Conservation (phyloP, 2,113 vertebrate genomes). For the Athene noctua region DNA sequence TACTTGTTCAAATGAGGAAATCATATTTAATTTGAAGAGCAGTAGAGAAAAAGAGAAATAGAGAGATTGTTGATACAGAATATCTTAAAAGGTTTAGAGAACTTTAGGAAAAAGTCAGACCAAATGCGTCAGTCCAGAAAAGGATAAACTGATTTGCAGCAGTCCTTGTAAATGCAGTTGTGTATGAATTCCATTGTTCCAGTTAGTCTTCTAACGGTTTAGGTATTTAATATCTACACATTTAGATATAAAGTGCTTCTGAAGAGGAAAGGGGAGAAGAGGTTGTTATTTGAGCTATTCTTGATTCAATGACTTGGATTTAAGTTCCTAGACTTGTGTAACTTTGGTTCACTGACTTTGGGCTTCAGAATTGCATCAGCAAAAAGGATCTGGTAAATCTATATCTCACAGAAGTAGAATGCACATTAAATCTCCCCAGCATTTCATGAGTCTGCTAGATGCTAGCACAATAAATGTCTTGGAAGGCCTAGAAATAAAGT, state of each 20-base stretch:
- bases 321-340: background rate
- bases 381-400: background rate
- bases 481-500: background rate
- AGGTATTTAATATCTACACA: background rate
- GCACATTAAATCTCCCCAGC: background rate
- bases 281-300: background rate
- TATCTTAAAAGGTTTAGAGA: background rate
- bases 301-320: background rate
- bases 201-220: background rate
- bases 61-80: background rate
- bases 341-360: background rate
- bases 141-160: background rate
- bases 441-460: background rate
- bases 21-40: background rate
- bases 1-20: background rate
- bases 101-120: background rate
- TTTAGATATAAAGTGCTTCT: background rate
- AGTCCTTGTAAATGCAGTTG: background rate
- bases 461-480: background rate
- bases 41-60: accelerated
- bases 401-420: background rate
- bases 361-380: background rate
- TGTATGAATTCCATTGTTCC: background rate
- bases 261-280: background rate
- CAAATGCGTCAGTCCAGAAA: background rate